Evolutionary conservation across 2,113 vertebrate genomes (phyloP).

Genomic region (Etheostoma cragini): DNA sequence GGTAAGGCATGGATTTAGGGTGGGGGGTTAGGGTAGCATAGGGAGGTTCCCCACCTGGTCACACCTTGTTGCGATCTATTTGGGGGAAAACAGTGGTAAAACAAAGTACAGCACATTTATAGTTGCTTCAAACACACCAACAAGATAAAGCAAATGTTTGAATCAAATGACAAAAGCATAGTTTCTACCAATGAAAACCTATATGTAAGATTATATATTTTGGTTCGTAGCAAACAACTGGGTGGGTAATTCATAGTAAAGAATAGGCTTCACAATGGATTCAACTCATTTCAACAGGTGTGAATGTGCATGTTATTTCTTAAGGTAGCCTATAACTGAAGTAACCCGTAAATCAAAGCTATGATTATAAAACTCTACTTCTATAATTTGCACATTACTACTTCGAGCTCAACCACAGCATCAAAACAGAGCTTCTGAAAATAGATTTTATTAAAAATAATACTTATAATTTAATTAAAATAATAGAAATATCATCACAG

Average conservation of each 20-base stretch:
- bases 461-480: not conserved
- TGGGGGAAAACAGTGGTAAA: constrained; percentile 82
- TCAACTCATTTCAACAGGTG: not conserved
- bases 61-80: constrained; percentile 87
- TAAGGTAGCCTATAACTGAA: constrained; percentile 17
- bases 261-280: not conserved
- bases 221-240: constrained; percentile 43
- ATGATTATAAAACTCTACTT: constrained; percentile 7
- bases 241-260: constrained; percentile 8
- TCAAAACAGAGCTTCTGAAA: not conserved
- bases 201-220: constrained; percentile 10
- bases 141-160: constrained; percentile 67
- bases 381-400: not conserved
- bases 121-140: constrained; percentile 74
- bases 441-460: constrained; percentile 3
- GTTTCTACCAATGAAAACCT: constrained; percentile 3
- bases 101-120: constrained; percentile 83
- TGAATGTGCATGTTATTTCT: constrained; percentile 16
- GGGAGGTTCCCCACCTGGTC: constrained; percentile 84
- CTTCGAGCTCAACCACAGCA: constrained; percentile 37
- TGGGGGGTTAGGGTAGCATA: constrained; percentile 41
- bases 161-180: constrained; percentile 61
- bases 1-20: constrained; percentile 35
- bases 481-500: constrained; percentile 8
- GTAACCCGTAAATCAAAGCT: constrained; percentile 19